Evolutionary conservation across 2,888 invertebrate species (phyloP), one percentile per base, ranked within the genome.

Genomic region (Drosophila parthenogenetica): DNA sequence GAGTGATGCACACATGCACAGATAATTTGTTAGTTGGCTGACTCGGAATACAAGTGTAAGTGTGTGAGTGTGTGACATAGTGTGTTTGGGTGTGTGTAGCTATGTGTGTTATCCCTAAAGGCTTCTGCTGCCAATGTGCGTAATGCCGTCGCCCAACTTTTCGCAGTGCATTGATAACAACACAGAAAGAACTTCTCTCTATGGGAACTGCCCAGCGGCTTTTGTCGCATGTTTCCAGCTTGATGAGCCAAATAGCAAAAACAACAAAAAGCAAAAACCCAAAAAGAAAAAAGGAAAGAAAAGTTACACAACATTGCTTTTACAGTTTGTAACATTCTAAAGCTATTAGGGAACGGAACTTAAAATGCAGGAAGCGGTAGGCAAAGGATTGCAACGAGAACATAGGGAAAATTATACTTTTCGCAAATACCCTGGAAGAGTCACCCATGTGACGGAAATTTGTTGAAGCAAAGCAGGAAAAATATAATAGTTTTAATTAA

Each of bases 21-120:
- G 81, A 89, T 89, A 85, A 85, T 89, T 85, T 89, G 84, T 86
- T 86, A 82, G 87, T 87, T 79, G 85, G 64, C 81, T 64, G 66
- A 61, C 63, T 75, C 59, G 11, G 51, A 42, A 50, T 78, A 74
- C 69, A 64, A 29, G 8, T 29, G 29, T 29, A 8, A 13, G 69
- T 73, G 51, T 68, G 40, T 25, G 32, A 42, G 32, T 37, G 35
- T 35, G 10, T 40, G 29, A 19, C 19, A 16, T 25, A 25, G 11
- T 8, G 5, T 43, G 37, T 13, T 16, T 48, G 32, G 5, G 39
- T 51, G 22, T 32, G 14, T 37, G 29, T 45, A 19, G 42, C 10
- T 55, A 11, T 55, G 48, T 59, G 49, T 37, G 10, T 49, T 65
- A 66, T 59, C 65, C 76, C 74, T 58, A 29, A 75, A 67, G 79